These are phyloP conservation scores for Callimorpha dominula DNA, from an alignment of 2,888 invertebrate species.

Conservation along the genomic window DNA sequence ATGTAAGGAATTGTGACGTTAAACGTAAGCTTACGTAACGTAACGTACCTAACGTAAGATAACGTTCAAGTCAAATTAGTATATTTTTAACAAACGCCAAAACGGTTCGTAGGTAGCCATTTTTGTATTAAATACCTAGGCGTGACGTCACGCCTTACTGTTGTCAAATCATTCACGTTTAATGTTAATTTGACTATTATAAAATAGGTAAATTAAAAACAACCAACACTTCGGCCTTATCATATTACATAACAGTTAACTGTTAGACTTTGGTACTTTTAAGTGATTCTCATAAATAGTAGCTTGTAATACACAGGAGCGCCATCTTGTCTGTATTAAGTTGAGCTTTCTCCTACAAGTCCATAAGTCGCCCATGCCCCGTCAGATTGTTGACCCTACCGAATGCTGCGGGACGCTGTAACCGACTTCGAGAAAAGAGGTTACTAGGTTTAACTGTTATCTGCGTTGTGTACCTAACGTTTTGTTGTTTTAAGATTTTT, in stretches of 20 bases:
- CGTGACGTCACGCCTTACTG: too few species aligned
- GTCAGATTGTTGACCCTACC: conserved; percentile 53
- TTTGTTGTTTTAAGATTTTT: conserved; percentile 8
- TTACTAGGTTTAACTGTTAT: conserved; percentile 24
- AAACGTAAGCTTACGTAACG: too few species aligned
- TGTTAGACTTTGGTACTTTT: background rate
- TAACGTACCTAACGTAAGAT: too few species aligned
- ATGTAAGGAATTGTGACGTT: too few species aligned
- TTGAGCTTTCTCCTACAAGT: conserved; percentile 27
- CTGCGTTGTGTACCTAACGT: conserved; percentile 7
- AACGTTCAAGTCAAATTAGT: too few species aligned
- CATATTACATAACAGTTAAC: background rate
- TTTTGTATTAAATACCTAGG: too few species aligned
- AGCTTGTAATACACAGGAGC: conserved; percentile 3
- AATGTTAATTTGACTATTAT: too few species aligned
- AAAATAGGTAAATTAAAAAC: background rate
- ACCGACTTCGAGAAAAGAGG: conserved; percentile 29
- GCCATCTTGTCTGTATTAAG: conserved; percentile 22
- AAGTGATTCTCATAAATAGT: background rate
- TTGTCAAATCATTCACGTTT: too few species aligned
- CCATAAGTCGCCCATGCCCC: conserved; percentile 9
- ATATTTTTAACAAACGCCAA: too few species aligned
- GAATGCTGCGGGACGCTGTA: conserved; percentile 55
- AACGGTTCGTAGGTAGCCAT: too few species aligned
- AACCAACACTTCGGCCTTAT: background rate